phyloP scores from a whole-genome alignment of 2,888 invertebrate genomes.

The Seira musarum region DNA sequence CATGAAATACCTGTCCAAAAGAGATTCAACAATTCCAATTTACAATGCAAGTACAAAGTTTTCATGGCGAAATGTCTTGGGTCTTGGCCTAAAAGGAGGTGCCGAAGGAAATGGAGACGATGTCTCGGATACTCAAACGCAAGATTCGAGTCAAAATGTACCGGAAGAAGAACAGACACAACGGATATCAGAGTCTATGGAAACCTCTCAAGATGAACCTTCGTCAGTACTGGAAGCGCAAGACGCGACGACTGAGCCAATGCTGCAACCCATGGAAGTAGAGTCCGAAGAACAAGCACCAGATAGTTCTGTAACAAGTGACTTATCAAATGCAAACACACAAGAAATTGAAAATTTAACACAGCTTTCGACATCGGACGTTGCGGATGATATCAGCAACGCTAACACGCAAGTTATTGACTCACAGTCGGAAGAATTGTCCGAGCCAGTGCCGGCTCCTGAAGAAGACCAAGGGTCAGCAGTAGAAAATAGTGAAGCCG shows the following conservation, averaged over 20 bases:
- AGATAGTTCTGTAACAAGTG: too few relatives aligned
- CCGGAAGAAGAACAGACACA: not conserved
- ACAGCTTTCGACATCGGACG: too few relatives aligned
- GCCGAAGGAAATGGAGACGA: constrained; percentile 19
- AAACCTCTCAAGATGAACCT: not conserved
- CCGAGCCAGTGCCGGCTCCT: too few relatives aligned
- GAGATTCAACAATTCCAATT: constrained; percentile 31
- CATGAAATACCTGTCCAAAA: not conserved
- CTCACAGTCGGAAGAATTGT: not conserved
- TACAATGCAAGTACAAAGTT: constrained; percentile 44
- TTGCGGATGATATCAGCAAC: not conserved
- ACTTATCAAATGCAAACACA: too few relatives aligned
- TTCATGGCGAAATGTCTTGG: constrained; percentile 36
- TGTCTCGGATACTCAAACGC: too few relatives aligned
- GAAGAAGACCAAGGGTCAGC: not conserved
- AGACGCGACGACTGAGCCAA: too few relatives aligned
- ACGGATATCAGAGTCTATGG: not conserved
- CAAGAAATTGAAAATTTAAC: too few relatives aligned
- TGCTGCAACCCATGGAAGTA: too few relatives aligned
- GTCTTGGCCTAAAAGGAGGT: constrained; percentile 43
- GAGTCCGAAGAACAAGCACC: too few relatives aligned
- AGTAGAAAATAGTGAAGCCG: constrained; percentile 35
- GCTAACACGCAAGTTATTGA: not conserved
- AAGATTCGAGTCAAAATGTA: not conserved
- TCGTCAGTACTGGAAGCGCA: too few relatives aligned